These are phyloP conservation scores for Eucidaris tribuloides DNA, from an alignment of 35 echinoderm and acorn worm genomes.

Conservation along the genomic window DNA sequence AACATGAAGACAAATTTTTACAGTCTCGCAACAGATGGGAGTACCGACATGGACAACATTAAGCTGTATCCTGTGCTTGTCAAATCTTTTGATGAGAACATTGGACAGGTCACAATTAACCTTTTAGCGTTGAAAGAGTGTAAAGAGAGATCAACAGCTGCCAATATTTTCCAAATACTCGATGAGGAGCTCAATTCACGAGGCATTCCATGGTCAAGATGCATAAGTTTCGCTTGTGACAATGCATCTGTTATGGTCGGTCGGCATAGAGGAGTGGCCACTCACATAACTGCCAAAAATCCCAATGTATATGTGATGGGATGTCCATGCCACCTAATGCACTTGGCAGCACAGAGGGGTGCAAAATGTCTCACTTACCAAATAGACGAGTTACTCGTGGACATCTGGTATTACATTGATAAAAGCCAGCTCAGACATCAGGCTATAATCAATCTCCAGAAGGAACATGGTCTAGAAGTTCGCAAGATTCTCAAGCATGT, in stretches of 20 bases:
- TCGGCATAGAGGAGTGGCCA: constrained; percentile 35
- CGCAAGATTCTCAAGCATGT: constrained; percentile 54
- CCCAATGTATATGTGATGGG: constrained; percentile 45
- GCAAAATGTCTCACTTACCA: constrained; percentile 2
- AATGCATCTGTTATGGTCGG: constrained; percentile 60
- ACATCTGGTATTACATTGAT: constrained; percentile 55
- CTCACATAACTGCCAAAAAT: constrained; percentile 26
- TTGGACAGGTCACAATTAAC: background rate
- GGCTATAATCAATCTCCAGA: constrained; percentile 39
- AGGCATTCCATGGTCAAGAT: constrained; percentile 30
- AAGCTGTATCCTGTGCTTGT: constrained; percentile 67
- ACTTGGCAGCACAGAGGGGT: constrained; percentile 59
- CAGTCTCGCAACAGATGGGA: constrained; percentile 72
- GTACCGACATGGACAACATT: constrained; percentile 42
- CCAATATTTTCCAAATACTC: constrained; percentile 19
- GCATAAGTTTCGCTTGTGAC: constrained; percentile 37
- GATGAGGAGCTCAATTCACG: constrained; percentile 24
- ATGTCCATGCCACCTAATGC: constrained; percentile 69
- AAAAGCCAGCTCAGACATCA: constrained; percentile 41
- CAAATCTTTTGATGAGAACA: constrained; percentile 43
- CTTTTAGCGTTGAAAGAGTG: background rate
- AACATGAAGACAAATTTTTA: constrained; percentile 32
- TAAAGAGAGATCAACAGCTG: constrained; percentile 4
- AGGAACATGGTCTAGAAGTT: constrained; percentile 37
- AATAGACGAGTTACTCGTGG: constrained; percentile 40